Evolutionary conservation across 2,888 invertebrate genomes (phyloP), one percentile per base, ranked within the genome.

Genomic region (Lasioglossum pauxillum): DNA sequence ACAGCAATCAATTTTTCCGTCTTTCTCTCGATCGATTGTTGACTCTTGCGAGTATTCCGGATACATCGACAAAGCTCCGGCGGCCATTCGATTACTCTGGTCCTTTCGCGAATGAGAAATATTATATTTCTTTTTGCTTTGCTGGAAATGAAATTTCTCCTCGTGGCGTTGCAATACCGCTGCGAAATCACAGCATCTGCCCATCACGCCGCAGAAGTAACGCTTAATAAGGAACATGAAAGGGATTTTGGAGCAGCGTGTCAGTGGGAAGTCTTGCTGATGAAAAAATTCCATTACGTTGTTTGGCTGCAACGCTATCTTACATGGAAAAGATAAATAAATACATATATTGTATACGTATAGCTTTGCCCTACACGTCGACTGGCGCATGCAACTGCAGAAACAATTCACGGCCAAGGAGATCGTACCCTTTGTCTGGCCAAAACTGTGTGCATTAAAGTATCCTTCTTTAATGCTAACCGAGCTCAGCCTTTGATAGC

Each of bases 231-330:
- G 83, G 71, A 74, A 82, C 83, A 86, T 84, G 88, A 86, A 88
- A 79, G 84, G 71, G 72, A 84, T 78, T 82, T 87, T 72, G 41
- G 81, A 46, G 49, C 23, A 19, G 46, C 82, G 78, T 81, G 83
- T 86, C 80, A 75, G 80, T 75, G 82, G 69, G 27, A 89, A 81
- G 83, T 80, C 75, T 86, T 69, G 79, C 87, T 91, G 93, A 92
- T 92, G 92, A 90, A 89, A 92, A 92, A 92, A 92, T 92, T 93
- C 90, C 90, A 92, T 89, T 88, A 91, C 84, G 83, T 87, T 89
- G 88, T 85, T 81, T 76, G 75, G 67, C 71, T 60, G 53, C 64
- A 73, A 53, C 16, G 75, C 78, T 57, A 57, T 83, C 81, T 85
- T 53, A 80, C 76, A 64, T 67, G 67, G 49, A 49, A 73, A 87